Evolutionary conservation across 2,888 invertebrate species (phyloP).

Genomic region (Hydropsyche betteni): DNA sequence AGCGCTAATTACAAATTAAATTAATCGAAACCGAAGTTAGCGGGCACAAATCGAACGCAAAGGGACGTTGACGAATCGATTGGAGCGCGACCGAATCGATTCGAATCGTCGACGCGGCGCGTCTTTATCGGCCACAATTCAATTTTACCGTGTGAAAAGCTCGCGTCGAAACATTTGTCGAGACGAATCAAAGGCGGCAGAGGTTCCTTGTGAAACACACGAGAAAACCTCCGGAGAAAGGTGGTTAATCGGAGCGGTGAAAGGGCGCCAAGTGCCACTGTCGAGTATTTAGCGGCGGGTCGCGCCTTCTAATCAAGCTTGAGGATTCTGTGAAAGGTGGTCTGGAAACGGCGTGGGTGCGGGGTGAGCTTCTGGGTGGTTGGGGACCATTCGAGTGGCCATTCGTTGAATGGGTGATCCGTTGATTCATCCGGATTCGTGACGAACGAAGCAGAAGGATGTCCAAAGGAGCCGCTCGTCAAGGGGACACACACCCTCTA

Average conservation of each 20-base stretch:
- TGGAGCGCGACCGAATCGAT: slow-evolving; percentile 27
- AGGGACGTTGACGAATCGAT: slow-evolving; percentile 30
- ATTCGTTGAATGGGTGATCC: slow-evolving; percentile 31
- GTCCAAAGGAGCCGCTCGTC: slow-evolving; percentile 48
- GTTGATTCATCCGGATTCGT: too few species aligned
- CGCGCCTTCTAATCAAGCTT: slow-evolving; percentile 25
- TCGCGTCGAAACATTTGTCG: background rate
- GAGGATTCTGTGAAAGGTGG: background rate
- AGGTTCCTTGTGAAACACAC: background rate
- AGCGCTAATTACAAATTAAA: too few species aligned
- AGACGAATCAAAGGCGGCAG: slow-evolving; percentile 7
- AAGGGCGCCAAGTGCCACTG: slow-evolving; percentile 9
- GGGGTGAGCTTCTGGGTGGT: slow-evolving; percentile 37
- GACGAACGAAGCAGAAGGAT: slow-evolving; percentile 39
- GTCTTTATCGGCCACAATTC: slow-evolving; percentile 26
- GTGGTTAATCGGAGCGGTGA: slow-evolving; percentile 10
- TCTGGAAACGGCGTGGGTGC: background rate
- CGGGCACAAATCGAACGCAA: background rate
- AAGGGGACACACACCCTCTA: slow-evolving; percentile 11
- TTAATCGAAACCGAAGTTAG: background rate
- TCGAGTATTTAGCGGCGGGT: background rate
- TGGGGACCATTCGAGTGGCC: slow-evolving; percentile 8
- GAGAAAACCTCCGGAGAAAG: background rate
- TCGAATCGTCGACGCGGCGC: slow-evolving; percentile 32
- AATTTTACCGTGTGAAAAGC: slow-evolving; percentile 11